Evolutionary conservation across 2,113 vertebrate species (phyloP).

Genomic region (Anthoscopus minutus): DNA sequence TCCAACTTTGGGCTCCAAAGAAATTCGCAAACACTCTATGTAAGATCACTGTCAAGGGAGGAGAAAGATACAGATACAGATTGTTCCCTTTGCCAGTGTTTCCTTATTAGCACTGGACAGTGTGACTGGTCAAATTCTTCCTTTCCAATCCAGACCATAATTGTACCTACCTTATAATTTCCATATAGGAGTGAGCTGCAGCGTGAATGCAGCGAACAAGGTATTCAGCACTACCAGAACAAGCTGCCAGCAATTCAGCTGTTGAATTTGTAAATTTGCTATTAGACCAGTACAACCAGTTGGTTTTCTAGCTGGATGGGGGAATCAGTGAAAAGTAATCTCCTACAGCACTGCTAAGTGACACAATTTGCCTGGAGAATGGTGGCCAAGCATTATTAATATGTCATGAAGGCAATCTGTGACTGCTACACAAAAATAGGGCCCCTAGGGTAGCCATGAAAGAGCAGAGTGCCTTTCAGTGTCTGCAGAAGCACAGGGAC

Average conservation of each 20-base stretch:
- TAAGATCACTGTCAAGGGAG: not conserved
- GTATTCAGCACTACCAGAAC: not conserved
- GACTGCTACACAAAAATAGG: not conserved
- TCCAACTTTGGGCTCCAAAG: too few relatives aligned
- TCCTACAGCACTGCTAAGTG: not conserved
- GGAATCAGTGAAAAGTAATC: not conserved
- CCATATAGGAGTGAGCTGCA: not conserved
- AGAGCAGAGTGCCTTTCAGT: not conserved
- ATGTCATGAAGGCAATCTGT: not conserved
- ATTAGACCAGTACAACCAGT: not conserved
- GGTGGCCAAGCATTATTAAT: not conserved
- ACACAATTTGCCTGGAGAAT: not conserved
- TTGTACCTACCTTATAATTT: not conserved
- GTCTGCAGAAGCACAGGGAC: not conserved
- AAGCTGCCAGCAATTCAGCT: not conserved
- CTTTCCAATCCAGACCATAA: not conserved
- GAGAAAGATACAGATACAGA: not conserved
- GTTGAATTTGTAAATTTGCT: not conserved
- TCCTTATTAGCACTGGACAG: not conserved
- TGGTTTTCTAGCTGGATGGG: not conserved
- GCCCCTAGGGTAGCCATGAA: not conserved
- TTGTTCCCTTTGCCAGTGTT: not conserved
- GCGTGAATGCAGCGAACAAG: not conserved
- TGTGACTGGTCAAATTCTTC: not conserved
- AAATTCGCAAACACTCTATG: too few relatives aligned